Conservation (phyloP, 2,797 vertebrate species). For the Cottoperca gobio region DNA sequence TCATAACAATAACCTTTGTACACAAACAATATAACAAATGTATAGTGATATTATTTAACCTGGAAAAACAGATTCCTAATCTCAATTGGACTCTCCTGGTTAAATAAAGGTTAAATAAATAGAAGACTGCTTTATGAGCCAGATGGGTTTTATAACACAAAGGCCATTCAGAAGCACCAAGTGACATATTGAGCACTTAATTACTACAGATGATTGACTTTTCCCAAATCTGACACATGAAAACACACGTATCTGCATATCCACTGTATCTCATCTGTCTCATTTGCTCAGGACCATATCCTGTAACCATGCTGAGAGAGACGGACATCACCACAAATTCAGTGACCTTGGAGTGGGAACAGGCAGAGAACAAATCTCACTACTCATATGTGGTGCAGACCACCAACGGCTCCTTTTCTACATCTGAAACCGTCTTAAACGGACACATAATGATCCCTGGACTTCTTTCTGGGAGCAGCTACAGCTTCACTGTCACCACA, state of each 20-base stretch:
- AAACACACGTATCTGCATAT: not conserved
- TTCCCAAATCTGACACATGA: not conserved
- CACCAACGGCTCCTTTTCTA: not conserved
- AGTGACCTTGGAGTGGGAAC: constrained; percentile 74
- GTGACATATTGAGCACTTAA: not conserved
- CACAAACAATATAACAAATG: not conserved
- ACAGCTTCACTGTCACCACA: constrained; percentile 77
- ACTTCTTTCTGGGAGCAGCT: constrained; percentile 75
- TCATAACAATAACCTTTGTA: not conserved
- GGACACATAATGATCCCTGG: not conserved
- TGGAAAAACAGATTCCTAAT: too few species aligned
- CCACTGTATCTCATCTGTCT: constrained; percentile 2
- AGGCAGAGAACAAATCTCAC: constrained; percentile 13
- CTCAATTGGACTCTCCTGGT: too few species aligned
- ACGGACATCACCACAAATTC: constrained; percentile 50
- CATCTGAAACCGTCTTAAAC: accelerated
- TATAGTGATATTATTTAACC: not conserved
- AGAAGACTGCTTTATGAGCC: not conserved
- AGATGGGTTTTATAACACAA: not conserved
- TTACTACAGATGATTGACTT: too few species aligned
- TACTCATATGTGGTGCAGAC: constrained; percentile 65
- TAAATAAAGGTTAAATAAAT: too few species aligned
- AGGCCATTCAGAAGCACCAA: not conserved
- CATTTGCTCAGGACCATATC: constrained; percentile 67
- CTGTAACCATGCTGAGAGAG: constrained; percentile 49